Evolutionary conservation across 2,888 invertebrate species (phyloP), one percentile per base, ranked within the genome.

Genomic region (Zaprionus lineosus): DNA sequence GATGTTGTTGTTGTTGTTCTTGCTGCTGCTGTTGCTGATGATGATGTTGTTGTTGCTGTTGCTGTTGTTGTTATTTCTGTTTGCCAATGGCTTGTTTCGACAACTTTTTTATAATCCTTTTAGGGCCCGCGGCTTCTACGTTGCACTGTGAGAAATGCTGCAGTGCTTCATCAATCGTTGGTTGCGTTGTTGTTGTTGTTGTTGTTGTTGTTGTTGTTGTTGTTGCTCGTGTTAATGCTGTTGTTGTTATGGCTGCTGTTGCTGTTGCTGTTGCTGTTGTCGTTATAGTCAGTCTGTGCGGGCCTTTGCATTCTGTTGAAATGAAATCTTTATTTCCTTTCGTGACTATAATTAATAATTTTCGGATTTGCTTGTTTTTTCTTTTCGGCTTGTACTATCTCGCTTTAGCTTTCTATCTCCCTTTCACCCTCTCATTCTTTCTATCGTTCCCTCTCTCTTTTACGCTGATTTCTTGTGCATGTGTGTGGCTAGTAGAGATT

Each of bases 311-410:
- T 84, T 82, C 84, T 75, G 84, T 82, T 85, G 84, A 86, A 86
- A 84, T 86, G 77, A 83, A 86, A 84, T 84, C 84, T 84, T 84
- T 84, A 86, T 86, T 84, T 87, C 86, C 87, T 87, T 86, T 87
- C 88, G 87, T 87, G 86, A 88, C 88, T 88, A 86, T 87, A 87
- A 87, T 87, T 87, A 86, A 86, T 81, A 85, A 84, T 78, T 78
- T 78, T 83, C 24, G 65, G 68, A 71, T 44, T 71, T 59, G 61
- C 59, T 69, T 68, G 51, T 69, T 69, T 53, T 68, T 47, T 60
- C 37, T 74, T 61, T 75, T 66, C 12, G 34, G 36, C 40, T 44
- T 29, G 37, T 41, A 40, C 44, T 14, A 15, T 21, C 19, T 36
- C n/a, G n/a, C n/a, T n/a, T n/a, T n/a, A n/a, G n/a, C n/a, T n/a